phyloP scores from a whole-genome alignment of 1,140 invertebrate species.

The Gyrodactylus bullatarudis region DNA sequence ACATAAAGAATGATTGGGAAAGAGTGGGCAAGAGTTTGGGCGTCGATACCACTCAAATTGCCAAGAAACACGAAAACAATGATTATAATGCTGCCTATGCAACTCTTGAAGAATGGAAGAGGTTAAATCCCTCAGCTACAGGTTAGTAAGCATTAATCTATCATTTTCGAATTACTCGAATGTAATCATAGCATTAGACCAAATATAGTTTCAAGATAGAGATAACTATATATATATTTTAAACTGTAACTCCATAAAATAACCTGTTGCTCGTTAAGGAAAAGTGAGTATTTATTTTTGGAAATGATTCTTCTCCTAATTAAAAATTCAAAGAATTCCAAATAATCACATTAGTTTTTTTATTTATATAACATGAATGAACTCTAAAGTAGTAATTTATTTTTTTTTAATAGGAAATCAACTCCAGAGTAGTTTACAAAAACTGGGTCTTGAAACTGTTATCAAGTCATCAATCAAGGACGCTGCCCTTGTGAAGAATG shows the following conservation, averaged over 20 bases:
- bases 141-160: not conserved
- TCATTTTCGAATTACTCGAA: no score
- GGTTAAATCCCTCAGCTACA: not conserved
- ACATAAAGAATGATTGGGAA: conserved; percentile 1
- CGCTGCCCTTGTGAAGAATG: not conserved
- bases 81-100: conserved; percentile 1
- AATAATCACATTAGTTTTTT: no score
- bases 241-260: no score
- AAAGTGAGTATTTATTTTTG: no score
- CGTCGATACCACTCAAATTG: not conserved
- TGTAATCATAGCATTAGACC: no score
- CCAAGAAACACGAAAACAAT: not conserved
- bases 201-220: no score
- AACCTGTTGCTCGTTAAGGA: no score
- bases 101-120: not conserved
- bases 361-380: no score
- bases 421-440: not conserved
- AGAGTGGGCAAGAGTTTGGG: not conserved
- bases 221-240: no score
- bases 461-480: not conserved
- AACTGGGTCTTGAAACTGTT: not conserved
- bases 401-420: not conserved
- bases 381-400: no score
- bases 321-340: no score
- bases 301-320: no score